Evolutionary conservation across 2,888 invertebrate species (phyloP).

Genomic region (Arctia plantaginis): DNA sequence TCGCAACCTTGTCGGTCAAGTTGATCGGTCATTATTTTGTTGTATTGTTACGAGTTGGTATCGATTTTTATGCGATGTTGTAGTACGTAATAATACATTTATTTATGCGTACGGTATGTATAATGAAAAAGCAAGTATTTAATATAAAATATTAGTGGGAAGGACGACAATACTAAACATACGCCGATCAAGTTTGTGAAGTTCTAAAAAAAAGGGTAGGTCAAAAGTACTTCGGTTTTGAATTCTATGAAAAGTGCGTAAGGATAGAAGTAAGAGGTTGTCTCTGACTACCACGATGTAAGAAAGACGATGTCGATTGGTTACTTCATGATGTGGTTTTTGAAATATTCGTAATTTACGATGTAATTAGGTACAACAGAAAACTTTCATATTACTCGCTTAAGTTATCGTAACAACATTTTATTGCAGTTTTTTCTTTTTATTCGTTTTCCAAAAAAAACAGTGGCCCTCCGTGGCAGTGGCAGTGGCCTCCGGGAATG

Average conservation of each 20-base stretch:
- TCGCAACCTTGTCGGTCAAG: conserved; percentile 37
- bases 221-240: not conserved
- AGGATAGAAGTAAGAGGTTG: not conserved
- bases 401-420: too few relatives aligned
- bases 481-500: too few relatives aligned
- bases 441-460: too few relatives aligned
- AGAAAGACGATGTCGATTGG: too few relatives aligned
- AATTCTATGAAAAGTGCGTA: not conserved
- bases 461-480: too few relatives aligned
- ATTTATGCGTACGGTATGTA: not conserved
- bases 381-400: too few relatives aligned
- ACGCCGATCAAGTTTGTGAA: not conserved
- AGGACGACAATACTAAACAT: not conserved
- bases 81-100: not conserved
- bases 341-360: too few relatives aligned
- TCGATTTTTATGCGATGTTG: not conserved
- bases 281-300: too few relatives aligned
- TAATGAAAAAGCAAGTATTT: not conserved
- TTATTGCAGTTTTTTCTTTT: too few relatives aligned
- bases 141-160: not conserved
- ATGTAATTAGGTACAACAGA: too few relatives aligned
- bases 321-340: too few relatives aligned
- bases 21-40: conserved; percentile 35
- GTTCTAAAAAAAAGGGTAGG: not conserved
- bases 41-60: conserved; percentile 31